A percentile compares a stretch with the other conserved stretches of the same genome.
Conservation (phyloP, 2,888 invertebrate species). For the Conistra vaccinii region DNA sequence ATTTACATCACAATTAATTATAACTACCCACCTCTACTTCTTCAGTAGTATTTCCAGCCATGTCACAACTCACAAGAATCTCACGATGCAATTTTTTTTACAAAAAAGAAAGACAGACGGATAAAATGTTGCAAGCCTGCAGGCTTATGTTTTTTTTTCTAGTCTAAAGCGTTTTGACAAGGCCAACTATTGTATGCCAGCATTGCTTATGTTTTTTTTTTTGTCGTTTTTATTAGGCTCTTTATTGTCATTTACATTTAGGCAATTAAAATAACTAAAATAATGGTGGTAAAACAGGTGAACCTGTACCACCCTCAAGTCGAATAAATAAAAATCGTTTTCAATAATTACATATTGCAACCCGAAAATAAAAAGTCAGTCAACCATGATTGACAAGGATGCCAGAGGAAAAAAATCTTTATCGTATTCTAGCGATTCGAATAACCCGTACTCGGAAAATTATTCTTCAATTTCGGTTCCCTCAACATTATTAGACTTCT, state of each 20-base stretch:
- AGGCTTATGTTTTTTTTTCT: constrained; percentile 38
- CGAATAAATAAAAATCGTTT: neutral
- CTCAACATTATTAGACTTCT: neutral
- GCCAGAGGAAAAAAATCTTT: constrained; percentile 19
- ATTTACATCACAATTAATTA: constrained; percentile 59
- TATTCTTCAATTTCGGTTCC: neutral
- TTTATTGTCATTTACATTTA: no score
- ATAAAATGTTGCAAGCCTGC: constrained; percentile 76
- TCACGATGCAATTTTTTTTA: constrained; percentile 83
- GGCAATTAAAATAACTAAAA: neutral
- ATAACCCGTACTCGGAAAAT: neutral
- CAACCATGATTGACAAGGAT: neutral
- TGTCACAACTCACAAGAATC: constrained; percentile 90
- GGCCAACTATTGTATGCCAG: constrained; percentile 36
- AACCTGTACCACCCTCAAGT: rapidly evolving
- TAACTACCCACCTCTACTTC: constrained; percentile 90
- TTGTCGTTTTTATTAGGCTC: rapidly evolving
- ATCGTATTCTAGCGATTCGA: neutral
- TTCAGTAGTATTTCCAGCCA: constrained; percentile 92
- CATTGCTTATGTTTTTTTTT: neutral
- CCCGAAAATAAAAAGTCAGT: constrained; percentile 2
- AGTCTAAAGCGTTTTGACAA: constrained; percentile 6
- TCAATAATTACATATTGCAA: constrained; percentile 12
- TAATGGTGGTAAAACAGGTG: neutral
- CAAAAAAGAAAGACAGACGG: constrained; percentile 82